Percentiles rank a stretch among this genome's conserved stretches.
Conservation (phyloP, 1,140 invertebrate species). For the Hypothenemus hampei region DNA sequence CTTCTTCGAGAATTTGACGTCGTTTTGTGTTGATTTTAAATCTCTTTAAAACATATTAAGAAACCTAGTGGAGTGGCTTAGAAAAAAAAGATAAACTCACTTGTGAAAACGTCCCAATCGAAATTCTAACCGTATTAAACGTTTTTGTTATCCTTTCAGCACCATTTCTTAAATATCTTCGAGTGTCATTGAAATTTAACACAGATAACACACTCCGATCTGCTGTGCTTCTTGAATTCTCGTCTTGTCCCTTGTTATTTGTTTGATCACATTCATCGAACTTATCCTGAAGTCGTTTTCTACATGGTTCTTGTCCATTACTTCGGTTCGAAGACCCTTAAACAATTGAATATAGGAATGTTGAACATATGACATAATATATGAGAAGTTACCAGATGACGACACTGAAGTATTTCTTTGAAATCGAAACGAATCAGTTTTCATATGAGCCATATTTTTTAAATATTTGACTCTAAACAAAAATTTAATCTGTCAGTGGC, state of each 20-base stretch:
- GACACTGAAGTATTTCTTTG: slow-evolving; percentile 26
- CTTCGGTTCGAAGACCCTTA: slow-evolving; percentile 26
- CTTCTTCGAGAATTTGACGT: slow-evolving; percentile 54
- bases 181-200: slow-evolving; percentile 42
- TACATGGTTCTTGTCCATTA: slow-evolving; percentile 24
- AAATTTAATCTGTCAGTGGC: too few species aligned
- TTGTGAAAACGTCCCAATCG: slow-evolving; percentile 56
- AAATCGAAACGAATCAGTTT: slow-evolving; percentile 35
- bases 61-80: not conserved
- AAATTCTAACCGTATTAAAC: slow-evolving; percentile 53
- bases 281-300: slow-evolving; percentile 33
- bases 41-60: slow-evolving; percentile 32
- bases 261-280: slow-evolving; percentile 26
- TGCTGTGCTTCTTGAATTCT: slow-evolving; percentile 5
- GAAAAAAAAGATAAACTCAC: slow-evolving; percentile 36
- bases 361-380: not conserved
- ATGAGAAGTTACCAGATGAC: slow-evolving; percentile 15
- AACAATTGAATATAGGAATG: not conserved
- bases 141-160: slow-evolving; percentile 56
- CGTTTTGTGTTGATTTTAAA: slow-evolving; percentile 55
- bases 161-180: slow-evolving; percentile 49
- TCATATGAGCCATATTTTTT: too few species aligned
- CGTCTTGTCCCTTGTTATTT: not conserved
- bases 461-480: too few species aligned
- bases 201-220: slow-evolving; percentile 40